phyloP scores from a whole-genome alignment of 1,140 invertebrate genomes.

The Trinorchestia longiramus region DNA sequence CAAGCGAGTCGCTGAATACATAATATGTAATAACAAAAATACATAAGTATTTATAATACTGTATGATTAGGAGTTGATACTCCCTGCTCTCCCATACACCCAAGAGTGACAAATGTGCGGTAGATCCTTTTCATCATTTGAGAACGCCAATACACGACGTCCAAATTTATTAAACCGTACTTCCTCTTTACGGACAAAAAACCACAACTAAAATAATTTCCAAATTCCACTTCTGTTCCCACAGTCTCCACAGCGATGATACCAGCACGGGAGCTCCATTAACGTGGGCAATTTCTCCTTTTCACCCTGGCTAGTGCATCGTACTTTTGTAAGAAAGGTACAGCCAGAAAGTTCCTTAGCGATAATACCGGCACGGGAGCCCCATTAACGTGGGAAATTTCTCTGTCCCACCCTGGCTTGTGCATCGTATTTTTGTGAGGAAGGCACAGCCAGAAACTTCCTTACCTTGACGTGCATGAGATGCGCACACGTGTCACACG shows the following conservation, averaged over 20 bases:
- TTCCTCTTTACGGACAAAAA: background rate
- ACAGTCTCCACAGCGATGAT: no score
- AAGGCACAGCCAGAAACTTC: background rate
- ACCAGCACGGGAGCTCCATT: background rate
- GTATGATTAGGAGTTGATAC: no score
- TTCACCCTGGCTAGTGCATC: background rate
- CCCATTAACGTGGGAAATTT: background rate
- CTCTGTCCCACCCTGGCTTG: background rate
- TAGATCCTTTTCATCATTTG: no score
- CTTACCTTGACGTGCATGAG: conserved; percentile 76
- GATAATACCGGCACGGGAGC: no score
- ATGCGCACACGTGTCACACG: conserved; percentile 84
- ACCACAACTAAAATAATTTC: background rate
- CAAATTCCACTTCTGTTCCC: background rate
- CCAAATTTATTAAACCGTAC: background rate
- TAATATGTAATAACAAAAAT: background rate
- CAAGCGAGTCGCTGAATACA: background rate
- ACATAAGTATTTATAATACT: no score
- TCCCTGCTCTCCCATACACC: no score
- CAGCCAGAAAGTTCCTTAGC: conserved; percentile 6
- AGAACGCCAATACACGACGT: no score
- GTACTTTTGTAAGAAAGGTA: background rate
- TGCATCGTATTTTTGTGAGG: background rate
- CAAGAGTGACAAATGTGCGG: no score
- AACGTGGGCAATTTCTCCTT: background rate